Base-by-base conservation (phyloP, 2,113 vertebrate species). In the Cephalopterus ornatus region DNA sequence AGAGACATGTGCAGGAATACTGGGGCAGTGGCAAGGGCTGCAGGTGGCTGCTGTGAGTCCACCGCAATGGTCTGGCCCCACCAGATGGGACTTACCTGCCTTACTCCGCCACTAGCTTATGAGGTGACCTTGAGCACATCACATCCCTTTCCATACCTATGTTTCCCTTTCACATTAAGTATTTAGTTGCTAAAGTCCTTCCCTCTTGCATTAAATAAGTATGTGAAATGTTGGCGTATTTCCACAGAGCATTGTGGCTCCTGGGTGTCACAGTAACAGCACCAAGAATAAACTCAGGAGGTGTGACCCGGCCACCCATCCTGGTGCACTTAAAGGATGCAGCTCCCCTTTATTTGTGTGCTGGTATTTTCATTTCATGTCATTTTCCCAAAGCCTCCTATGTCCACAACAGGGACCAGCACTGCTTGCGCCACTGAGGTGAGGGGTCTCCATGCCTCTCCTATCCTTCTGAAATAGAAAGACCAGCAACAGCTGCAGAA, bases 401-500 rank as follows among this genome's bases (percentile, higher is more conserved):
- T 27, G 44, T 15, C 49, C 1, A 5, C 68, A 84, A 62, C 21
- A 75, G 59, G 1, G 9, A 52, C 58, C 59, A 50, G 55, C 53
- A 61, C 49, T 21, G 52, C 53, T 61, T 30, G 35, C 42, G 65
- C 28, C 81, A 12, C 35, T 7, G 12, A 78, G 32, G 55, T 52
- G 75, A 79, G 39, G 42, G 33, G 32, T 56, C 23, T 35, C 76
- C 49, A 24, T 1, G 22, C 41, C 85, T 71, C 42, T 79, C 59
- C 72, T 24, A 17, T 23, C 28, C 35, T 72, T 73, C 47, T 67
- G 33, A 88, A 74, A 33, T 8, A 65, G 37, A 32, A 84, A 95
- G 91, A 74, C 2, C 42, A 92, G 67, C 49, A 74, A 62, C 30
- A 85, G 80, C 70, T 89, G 86, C 72, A 80, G 76, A 78, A 95